Evolutionary conservation across 2,113 vertebrate genomes (phyloP).

Genomic region (Phrynosoma blainvillii): DNA sequence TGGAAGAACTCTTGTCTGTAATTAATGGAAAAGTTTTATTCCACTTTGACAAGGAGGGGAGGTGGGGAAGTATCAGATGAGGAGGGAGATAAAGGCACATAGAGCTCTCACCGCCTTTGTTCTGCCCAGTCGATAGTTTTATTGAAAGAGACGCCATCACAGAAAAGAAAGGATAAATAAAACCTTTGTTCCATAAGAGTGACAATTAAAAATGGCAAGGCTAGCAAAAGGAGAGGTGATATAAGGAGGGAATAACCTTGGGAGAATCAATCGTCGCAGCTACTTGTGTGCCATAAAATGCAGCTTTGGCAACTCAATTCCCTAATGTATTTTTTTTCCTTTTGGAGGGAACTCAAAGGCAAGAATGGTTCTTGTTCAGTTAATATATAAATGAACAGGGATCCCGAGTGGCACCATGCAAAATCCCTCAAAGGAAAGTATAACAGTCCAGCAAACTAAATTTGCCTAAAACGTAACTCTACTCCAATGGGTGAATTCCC

Average conservation of each 20-base stretch:
- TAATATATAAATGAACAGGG: no score
- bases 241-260: conserved; percentile 24
- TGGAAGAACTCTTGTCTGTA: not conserved
- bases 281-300: not conserved
- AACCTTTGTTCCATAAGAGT: conserved; percentile 60
- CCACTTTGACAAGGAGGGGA: not conserved
- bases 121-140: conserved; percentile 39
- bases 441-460: no score
- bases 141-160: conserved; percentile 50
- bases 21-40: not conserved
- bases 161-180: conserved; percentile 40
- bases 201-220: conserved; percentile 55
- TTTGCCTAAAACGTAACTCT: not conserved
- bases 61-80: not conserved
- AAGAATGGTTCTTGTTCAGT: no score
- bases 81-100: not conserved
- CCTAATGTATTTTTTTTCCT: not conserved
- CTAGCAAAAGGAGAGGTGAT: not conserved
- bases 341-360: not conserved
- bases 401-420: not conserved
- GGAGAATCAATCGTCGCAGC: not conserved
- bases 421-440: not conserved
- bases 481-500: no score
- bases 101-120: not conserved
- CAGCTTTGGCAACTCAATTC: not conserved